Conservation (phyloP, 2,113 vertebrate species). For the Pelodiscus sinensis region DNA sequence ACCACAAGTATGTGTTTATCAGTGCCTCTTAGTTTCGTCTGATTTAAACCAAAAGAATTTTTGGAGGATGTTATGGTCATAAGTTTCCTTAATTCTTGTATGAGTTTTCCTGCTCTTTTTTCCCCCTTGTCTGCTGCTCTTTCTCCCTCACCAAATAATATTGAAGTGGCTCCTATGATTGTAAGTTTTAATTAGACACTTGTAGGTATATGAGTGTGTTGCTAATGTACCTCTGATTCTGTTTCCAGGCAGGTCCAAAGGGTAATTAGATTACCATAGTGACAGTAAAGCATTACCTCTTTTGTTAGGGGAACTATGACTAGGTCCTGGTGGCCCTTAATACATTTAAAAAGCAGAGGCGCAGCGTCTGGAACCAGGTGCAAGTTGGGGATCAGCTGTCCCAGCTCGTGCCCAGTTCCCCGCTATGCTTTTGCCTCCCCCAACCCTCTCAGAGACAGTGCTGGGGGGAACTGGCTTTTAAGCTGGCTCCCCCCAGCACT, state of each 20-base stretch:
- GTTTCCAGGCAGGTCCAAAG: not conserved
- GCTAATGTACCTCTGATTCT: not conserved
- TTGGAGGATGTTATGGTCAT: conserved; percentile 31
- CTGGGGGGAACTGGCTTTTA: no score
- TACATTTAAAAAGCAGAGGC: no score
- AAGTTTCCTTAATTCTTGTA: conserved; percentile 13
- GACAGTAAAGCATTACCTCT: not conserved
- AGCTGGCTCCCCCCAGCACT: no score
- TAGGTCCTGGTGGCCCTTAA: not conserved
- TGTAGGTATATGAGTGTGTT: not conserved
- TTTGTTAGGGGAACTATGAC: not conserved
- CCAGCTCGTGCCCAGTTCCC: no score
- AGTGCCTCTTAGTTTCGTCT: not conserved
- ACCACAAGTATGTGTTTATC: conserved; percentile 56
- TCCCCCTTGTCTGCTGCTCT: not conserved
- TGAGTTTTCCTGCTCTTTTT: not conserved
- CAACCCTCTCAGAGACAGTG: no score
- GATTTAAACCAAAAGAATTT: conserved; percentile 45
- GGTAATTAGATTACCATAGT: not conserved
- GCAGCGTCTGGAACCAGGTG: no score
- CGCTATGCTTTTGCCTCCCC: no score
- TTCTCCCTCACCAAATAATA: not conserved
- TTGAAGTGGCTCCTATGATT: not conserved
- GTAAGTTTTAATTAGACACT: not conserved
- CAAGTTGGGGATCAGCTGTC: no score